Base-by-base conservation (phyloP, 2,797 vertebrate species). In the Dermochelys coriacea region DNA sequence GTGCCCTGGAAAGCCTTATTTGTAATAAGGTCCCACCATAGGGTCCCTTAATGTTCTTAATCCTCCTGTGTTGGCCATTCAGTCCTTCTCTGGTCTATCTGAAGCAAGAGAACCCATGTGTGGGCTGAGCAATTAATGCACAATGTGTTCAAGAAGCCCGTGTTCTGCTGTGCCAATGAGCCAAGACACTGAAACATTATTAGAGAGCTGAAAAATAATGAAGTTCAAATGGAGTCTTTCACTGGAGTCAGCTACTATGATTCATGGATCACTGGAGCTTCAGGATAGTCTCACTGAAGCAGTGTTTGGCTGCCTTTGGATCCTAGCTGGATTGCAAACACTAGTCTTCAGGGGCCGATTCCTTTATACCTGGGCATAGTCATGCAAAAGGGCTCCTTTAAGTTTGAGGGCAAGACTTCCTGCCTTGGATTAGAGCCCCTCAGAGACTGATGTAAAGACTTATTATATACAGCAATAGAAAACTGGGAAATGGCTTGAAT, bases 61-160 rank as follows among this genome's bases (percentile, higher is more conserved):
- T 94, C 95, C 93, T 87, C 86, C 74, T 91, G 95, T 87, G 95
- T 95, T 95, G 93, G 93, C 94, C 96, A 95, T 84, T 96, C 95
- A 88, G 47, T 74, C 54, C 95, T 93, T 96, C 94, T 96, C 90
- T 88, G 95, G 95, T 95, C n/a, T 68, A 37, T 68, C 97, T 97
- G 96, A 94, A 93, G 93, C 82, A 82, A 47, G 89, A 93, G 91
- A 95, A 85, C 88, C 54, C 61, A 74, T 59, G 93, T 91, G 96
- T 96, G 96, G 97, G 96, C 93, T 94, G 96, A 97, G 96, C 96
- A 88, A 84, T 71, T 23, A 37, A 71, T 19, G 8, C 8, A 5
- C 61, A n/a, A 10, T 37, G 34, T 71, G n/a, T 25, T 95, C 80
- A 97, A 96, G 80, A 96, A 77, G 95, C 51, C 45, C 52, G n/a